Evolutionary conservation across 1,140 invertebrate species (phyloP), one percentile per base, ranked within the genome.

Genomic region (Drosophila ficusphila): DNA sequence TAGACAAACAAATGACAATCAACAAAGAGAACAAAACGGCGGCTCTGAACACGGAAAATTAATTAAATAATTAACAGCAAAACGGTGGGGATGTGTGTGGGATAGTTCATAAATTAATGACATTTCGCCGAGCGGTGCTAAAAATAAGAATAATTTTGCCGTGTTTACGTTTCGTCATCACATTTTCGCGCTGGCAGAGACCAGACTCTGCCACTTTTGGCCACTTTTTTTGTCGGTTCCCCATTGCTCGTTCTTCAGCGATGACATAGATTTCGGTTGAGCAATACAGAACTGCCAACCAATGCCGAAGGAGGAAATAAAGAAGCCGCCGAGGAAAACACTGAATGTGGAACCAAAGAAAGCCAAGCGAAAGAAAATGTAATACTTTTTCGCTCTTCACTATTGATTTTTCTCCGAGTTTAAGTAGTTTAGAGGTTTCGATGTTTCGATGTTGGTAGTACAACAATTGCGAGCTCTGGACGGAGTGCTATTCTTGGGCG

Each of bases 41-140:
- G 62, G 25, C 39, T 9, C 38, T 42, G 12, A 36, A 44, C 54
- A 64, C 38, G 53, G 29, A 42, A 79, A 81, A 81, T 81, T 86
- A 88, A 86, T 86, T 77, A 77, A 88, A 81, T 77, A 88, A 81
- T 81, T 88, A 77, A 65, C 53, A 51, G 52, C 19, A 65, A 67
- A 67, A 75, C 39, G 34, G 16, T 27, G 1, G 38, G 38, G 33
- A 21, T 44, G 33, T 42, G 18, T 23, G 36, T 29, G 38, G 54
- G 27, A 74, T 70, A 62, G 62, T 70, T 79, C 60, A 79, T 64
- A 79, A 76, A 76, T 86, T 76, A 83, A 79, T 79, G 79, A 54
- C 58, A 54, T 64, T 65, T 49, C 31, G 58, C 51, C 36, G 52
- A 67, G 46, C 44, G 11, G 53, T 78, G 71, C 73, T 88, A 67